Conservation (phyloP, 92 coral and sea anemone genomes). For the Siderastrea siderea region DNA sequence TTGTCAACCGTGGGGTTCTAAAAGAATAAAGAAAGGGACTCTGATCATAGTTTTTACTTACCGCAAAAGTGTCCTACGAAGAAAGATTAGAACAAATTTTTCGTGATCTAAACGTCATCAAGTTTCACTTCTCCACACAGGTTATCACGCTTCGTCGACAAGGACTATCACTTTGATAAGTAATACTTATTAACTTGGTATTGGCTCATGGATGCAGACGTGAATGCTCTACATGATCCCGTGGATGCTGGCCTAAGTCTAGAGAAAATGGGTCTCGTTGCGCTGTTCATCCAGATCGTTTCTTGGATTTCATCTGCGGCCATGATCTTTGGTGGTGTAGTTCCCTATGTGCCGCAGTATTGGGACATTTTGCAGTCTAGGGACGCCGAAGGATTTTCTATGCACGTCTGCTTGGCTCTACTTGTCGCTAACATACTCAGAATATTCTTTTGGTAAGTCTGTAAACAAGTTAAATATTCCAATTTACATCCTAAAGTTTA, state of each 20-base stretch:
- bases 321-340: conserved; percentile 97
- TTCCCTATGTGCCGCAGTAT: conserved; percentile 96
- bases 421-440: conserved; percentile 94
- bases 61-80: not conserved
- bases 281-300: conserved; percentile 40
- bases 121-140: not conserved
- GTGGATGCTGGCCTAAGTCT: conserved; percentile 21
- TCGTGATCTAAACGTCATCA: no score
- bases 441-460: conserved; percentile 94
- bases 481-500: no score
- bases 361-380: conserved; percentile 89
- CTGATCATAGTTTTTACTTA: not conserved
- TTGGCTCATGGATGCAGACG: conserved; percentile 24
- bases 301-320: conserved; percentile 96
- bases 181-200: not conserved
- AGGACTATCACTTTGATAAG: not conserved
- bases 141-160: not conserved
- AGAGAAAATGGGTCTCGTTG: conserved; percentile 16
- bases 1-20: no score
- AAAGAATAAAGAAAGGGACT: not conserved
- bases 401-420: conserved; percentile 94
- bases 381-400: conserved; percentile 94
- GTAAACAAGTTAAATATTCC: not conserved
- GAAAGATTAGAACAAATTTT: not conserved
- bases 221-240: conserved; percentile 9